Conservation (phyloP, 2,888 invertebrate species). For the Eupithecia subumbrata region DNA sequence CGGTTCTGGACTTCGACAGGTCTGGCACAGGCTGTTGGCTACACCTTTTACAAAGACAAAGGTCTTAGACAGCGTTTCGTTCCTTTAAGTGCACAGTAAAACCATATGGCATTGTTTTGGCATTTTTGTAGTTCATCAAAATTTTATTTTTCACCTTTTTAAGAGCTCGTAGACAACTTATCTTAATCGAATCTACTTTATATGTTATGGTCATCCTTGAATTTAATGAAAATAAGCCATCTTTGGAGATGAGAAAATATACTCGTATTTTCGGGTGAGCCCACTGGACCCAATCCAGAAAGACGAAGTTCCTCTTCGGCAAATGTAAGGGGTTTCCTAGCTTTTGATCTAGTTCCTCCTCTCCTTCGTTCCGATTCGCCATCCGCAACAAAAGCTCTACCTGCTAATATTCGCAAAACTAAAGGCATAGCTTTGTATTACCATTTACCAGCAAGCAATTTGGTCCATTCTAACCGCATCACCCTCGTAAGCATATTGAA, state of each 20-base stretch:
- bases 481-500: constrained; percentile 82
- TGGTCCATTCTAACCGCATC: constrained; percentile 36
- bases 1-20: constrained; percentile 51
- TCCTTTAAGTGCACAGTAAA: not conserved
- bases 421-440: constrained; percentile 9
- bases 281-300: not conserved
- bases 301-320: not conserved
- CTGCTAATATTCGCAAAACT: not conserved
- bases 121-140: not conserved
- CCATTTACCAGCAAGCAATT: constrained; percentile 32
- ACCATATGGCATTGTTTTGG: not conserved
- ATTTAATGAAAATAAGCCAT: not conserved
- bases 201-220: not conserved
- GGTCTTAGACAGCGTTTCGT: constrained; percentile 8
- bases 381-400: not conserved
- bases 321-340: not conserved
- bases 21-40: constrained; percentile 35
- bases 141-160: not conserved
- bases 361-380: not conserved
- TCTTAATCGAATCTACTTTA: not conserved
- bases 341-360: not conserved
- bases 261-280: not conserved
- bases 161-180: not conserved
- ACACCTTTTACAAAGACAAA: constrained; percentile 37
- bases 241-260: not conserved